Percentiles rank a stretch among this genome's conserved stretches.
Evolutionary conservation across 2,113 vertebrate species (phyloP).

Genomic region (Mixornis gularis): DNA sequence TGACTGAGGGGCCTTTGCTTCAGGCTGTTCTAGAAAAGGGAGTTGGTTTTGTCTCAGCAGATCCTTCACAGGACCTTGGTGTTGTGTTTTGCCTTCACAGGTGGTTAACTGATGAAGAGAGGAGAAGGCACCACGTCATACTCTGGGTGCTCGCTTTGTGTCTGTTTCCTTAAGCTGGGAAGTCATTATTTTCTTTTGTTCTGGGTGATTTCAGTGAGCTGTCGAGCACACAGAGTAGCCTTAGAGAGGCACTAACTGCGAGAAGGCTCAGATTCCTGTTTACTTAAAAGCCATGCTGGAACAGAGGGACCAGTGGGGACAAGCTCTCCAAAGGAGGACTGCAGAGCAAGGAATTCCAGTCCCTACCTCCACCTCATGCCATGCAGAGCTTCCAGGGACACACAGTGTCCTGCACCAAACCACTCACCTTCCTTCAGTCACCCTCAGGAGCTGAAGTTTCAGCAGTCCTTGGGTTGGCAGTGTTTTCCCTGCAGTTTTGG

Average conservation of each 20-base stretch:
- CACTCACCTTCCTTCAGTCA: background rate
- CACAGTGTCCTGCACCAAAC: background rate
- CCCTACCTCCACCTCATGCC: background rate
- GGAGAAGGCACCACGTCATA: background rate
- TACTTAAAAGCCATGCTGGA: background rate
- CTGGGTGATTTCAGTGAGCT: conserved; percentile 26
- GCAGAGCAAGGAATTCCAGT: background rate
- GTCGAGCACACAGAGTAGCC: background rate
- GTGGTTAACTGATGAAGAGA: background rate
- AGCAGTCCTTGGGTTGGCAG: background rate
- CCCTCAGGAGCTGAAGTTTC: background rate
- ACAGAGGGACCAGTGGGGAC: background rate
- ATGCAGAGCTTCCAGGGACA: background rate
- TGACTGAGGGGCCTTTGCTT: background rate
- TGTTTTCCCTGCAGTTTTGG: background rate
- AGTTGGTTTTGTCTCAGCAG: background rate
- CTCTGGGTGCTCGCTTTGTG: background rate
- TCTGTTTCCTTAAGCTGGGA: background rate
- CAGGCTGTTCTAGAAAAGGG: background rate
- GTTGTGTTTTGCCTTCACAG: conserved; percentile 38
- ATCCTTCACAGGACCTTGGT: background rate
- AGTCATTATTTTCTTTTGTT: background rate
- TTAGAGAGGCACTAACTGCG: background rate
- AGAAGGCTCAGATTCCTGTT: background rate
- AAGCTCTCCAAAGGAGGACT: background rate